A percentile compares a stretch with the other conserved stretches of the same genome.
Evolutionary conservation across 2,888 invertebrate species (phyloP).

Genomic region (Onthophagus sagittarius): DNA sequence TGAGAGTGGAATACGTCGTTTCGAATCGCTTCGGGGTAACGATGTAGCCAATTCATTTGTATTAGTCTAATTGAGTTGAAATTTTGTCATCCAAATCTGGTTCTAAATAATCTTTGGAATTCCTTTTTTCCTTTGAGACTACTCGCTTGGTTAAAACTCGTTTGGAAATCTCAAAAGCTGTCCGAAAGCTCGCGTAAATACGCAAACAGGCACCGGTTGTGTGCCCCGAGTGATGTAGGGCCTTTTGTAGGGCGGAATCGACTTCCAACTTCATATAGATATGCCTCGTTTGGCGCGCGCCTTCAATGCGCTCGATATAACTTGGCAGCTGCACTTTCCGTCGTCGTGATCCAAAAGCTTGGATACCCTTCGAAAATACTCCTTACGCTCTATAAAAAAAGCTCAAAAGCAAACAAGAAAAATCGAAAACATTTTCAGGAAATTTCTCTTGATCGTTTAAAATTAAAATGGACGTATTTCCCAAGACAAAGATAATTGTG

Average conservation of each 20-base stretch:
- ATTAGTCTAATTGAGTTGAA: neutral
- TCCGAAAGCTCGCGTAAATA: neutral
- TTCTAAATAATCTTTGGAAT: too few relatives aligned
- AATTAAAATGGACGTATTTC: too few relatives aligned
- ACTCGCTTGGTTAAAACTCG: neutral
- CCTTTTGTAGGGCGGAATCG: neutral
- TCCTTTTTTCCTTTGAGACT: neutral
- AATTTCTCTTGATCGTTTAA: too few relatives aligned
- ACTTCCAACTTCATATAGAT: neutral
- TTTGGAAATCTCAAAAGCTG: neutral
- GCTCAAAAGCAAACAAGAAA: neutral
- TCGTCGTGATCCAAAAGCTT: neutral
- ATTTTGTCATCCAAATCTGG: neutral
- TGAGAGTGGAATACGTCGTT: neutral
- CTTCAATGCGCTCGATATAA: neutral
- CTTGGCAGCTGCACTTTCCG: neutral
- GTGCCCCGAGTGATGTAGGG: neutral
- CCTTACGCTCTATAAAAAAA: neutral
- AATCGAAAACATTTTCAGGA: neutral
- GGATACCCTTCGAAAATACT: neutral
- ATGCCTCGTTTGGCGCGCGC: neutral
- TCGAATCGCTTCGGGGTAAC: neutral
- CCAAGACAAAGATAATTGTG: neutral
- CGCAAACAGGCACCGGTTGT: neutral
- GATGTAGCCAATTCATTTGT: neutral